These are phyloP conservation scores for Casuarius casuarius DNA, from an alignment of 2,113 vertebrate species.

Conservation along the genomic window DNA sequence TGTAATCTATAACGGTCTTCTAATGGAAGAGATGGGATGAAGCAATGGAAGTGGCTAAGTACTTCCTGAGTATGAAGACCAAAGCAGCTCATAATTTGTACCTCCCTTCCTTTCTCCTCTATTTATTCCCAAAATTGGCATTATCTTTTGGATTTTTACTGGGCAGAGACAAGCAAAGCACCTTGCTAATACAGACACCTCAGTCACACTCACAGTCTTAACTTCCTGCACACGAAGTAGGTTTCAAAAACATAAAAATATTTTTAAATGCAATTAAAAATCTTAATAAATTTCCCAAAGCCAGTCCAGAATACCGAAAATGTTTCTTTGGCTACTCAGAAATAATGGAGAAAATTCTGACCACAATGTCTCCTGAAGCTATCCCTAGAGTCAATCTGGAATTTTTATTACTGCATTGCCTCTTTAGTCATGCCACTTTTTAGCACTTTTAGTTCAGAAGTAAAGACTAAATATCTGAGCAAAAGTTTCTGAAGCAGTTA, in stretches of 20 bases:
- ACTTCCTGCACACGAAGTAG: not conserved
- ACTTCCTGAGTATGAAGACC: conserved; percentile 32
- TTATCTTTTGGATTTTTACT: not conserved
- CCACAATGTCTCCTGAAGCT: conserved; percentile 61
- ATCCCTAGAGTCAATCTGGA: conserved; percentile 67
- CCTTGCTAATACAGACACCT: not conserved
- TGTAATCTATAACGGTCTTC: conserved; percentile 41
- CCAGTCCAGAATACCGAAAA: conserved; percentile 47
- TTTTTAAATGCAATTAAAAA: conserved; percentile 58
- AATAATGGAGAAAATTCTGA: conserved; percentile 67
- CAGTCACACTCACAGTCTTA: not conserved
- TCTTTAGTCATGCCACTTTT: conserved; percentile 60
- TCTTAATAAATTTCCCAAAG: conserved; percentile 49
- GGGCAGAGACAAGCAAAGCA: not conserved
- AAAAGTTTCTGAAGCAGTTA: conserved; percentile 63
- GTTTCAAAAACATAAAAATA: conserved; percentile 41
- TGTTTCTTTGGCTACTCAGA: conserved; percentile 41
- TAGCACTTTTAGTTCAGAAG: conserved; percentile 56
- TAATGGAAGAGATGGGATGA: conserved; percentile 36
- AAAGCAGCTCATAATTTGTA: conserved; percentile 42
- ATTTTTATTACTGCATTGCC: conserved; percentile 62
- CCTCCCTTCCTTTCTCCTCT: not conserved
- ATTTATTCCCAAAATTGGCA: conserved; percentile 4
- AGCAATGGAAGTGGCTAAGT: conserved; percentile 54
- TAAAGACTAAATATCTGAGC: conserved; percentile 46